Evolutionary conservation across 2,888 invertebrate genomes (phyloP).

Genomic region (Mactromeris polynyma): DNA sequence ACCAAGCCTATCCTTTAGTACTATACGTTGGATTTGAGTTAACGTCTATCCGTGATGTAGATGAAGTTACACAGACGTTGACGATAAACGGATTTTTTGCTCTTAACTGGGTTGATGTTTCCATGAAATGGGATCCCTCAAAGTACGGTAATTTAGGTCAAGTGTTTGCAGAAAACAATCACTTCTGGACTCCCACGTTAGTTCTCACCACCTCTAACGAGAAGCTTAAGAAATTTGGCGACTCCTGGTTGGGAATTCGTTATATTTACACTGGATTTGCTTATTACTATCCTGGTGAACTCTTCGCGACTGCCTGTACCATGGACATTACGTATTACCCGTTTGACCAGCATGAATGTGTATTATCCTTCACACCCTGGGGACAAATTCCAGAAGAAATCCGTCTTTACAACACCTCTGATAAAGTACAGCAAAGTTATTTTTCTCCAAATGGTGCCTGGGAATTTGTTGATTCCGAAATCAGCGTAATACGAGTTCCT

Average conservation of each 20-base stretch:
- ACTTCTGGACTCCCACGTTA: neutral
- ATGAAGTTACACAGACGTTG: no score
- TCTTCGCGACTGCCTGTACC: neutral
- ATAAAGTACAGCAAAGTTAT: neutral
- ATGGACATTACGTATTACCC: conserved; percentile 8
- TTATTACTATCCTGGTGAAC: conserved; percentile 8
- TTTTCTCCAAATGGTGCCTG: neutral
- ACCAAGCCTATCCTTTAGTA: neutral
- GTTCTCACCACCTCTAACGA: neutral
- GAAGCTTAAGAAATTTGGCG: neutral
- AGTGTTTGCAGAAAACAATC: neutral
- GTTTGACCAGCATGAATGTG: conserved; percentile 5
- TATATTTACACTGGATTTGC: neutral
- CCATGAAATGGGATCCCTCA: neutral
- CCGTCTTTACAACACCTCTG: neutral
- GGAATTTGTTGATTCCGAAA: neutral
- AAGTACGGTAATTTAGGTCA: neutral
- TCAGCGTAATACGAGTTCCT: neutral
- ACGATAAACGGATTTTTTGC: neutral
- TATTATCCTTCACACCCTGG: neutral
- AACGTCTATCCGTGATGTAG: neutral
- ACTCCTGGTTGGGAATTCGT: conserved; percentile 33
- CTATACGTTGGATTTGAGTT: neutral
- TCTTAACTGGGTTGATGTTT: no score
- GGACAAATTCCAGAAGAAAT: neutral